Evolutionary conservation across 2,797 vertebrate genomes (phyloP), one percentile per base, ranked within the genome.

Genomic region (Notolabrus celidotus): DNA sequence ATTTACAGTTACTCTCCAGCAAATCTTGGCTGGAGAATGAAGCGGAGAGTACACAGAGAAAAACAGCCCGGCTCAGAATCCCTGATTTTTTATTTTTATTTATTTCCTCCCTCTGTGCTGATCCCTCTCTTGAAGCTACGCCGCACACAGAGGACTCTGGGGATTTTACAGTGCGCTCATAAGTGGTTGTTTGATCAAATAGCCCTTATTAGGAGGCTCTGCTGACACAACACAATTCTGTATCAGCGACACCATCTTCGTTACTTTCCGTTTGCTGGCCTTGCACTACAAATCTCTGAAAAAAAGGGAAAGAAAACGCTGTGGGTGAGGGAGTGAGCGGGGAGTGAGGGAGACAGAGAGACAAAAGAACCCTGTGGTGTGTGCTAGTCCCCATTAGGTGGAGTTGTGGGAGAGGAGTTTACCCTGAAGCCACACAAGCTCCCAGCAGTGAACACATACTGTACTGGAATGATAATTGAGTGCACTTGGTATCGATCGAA

Each of bases 401-500:
- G 77, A 86, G 84, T 68, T 67, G 84, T 83, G 79, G 81, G 71
- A 77, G 83, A 84, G 71, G 78, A 82, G 83, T 86, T 84, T 72
- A 84, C 59, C 69, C 86, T 14, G 38, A 81, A 89, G 80, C 57
- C 80, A 52, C 80, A 82, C 67, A 52, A 55, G 61, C 78, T 64
- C 72, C 34, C 34, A 79, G 27, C 12, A 50, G 25, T 50, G 47
- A 64, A 68, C 60, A 74, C 79, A 62, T 63, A 57, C 68, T 76
- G 79, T 87, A 74, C 79, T 77, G 84, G 80, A 90, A 91, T 92
- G 84, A 87, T 91, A 91, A 91, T 91, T 86, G 90, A 90, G 81
- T 87, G 82, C 85, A 83, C 77, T 91, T 67, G 0, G 76, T 87
- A 92, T 92, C 59, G 90, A 92, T 91, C 87, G 2, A 20, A 3